Evolutionary conservation across 2,888 invertebrate species (phyloP), one percentile per base, ranked within the genome.

Genomic region (Branchellion lobata): DNA sequence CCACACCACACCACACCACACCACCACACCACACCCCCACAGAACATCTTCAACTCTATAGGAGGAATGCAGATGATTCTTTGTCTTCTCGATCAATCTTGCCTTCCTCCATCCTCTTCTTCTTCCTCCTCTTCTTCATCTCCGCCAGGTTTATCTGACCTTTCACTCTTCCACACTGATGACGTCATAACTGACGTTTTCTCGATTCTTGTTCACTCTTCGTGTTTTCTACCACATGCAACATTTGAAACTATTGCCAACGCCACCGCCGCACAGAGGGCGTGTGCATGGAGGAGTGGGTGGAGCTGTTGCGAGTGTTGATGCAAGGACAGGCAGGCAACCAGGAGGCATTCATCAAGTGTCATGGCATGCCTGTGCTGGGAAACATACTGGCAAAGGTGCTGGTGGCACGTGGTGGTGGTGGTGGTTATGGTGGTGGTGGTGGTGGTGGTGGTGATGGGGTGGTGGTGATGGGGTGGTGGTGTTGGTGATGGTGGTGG

Each of bases 291-390:
- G 61, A 24, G 21, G 61, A 57, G 61, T 65, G 27, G 29, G 29
- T 77, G 21, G 77, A 77, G 53, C 24, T 77, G 2, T 53, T 77
- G 33, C 1, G 57, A 24, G 34, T 40, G 29, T 57, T 77, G 33
- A 8, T 77, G 34, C 33, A 53, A 14, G 77, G 33, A 5, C 77
- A 77, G 82, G 87, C 88, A n/a, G 87, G 89, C 78, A 91, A 91
- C 85, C 90, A 90, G 84, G 91, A 91, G 81, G 89, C 89, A 82
- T 85, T 91, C 65, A 84, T 91, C 1, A 88, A 88, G 80, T 89
- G 89, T 76, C 89, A 90, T 79, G 89, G 90, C 14, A 86, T 91
- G 29, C 88, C 90, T 21, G 89, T 90, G 21, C 88, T 91, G 71
- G 91, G 91, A 2, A 88, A 88, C 81, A 88, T 91, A 83, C 85